These are phyloP conservation scores for Aromia moschata DNA, from an alignment of 2,888 invertebrate species.

Conservation along the genomic window DNA sequence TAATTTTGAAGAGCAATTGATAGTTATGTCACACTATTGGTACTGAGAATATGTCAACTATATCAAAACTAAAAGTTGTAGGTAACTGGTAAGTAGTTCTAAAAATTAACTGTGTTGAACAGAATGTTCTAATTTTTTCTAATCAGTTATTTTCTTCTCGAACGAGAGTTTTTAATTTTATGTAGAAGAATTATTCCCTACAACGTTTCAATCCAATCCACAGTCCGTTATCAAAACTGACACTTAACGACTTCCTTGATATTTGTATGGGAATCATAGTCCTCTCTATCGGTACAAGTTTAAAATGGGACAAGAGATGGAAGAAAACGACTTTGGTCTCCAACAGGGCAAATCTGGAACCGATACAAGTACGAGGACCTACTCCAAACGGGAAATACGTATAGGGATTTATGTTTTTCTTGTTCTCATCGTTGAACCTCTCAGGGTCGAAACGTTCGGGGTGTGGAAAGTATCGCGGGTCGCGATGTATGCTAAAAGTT, in stretches of 20 bases:
- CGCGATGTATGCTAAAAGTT: constrained; percentile 57
- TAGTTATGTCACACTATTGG: no score
- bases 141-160: no score
- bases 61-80: no score
- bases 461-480: constrained; percentile 59
- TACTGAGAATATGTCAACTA: no score
- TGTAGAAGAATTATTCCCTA: no score
- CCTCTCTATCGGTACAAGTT: constrained; percentile 50
- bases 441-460: constrained; percentile 64
- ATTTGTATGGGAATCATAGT: constrained; percentile 51
- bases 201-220: constrained; percentile 34
- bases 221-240: constrained; percentile 42
- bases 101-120: no score
- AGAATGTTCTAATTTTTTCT: no score
- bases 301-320: constrained; percentile 50
- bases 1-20: no score
- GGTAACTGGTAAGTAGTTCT: no score
- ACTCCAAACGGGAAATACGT: constrained; percentile 65
- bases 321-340: constrained; percentile 54
- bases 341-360: constrained; percentile 57
- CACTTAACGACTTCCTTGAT: constrained; percentile 40
- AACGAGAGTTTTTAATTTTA: no score
- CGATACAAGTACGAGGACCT: constrained; percentile 66
- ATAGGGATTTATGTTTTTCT: constrained; percentile 61
- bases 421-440: constrained; percentile 41